Percentiles rank a stretch among this genome's conserved stretches.
Conservation (phyloP, 2,797 vertebrate genomes). For the Rhinichthys osculus region DNA sequence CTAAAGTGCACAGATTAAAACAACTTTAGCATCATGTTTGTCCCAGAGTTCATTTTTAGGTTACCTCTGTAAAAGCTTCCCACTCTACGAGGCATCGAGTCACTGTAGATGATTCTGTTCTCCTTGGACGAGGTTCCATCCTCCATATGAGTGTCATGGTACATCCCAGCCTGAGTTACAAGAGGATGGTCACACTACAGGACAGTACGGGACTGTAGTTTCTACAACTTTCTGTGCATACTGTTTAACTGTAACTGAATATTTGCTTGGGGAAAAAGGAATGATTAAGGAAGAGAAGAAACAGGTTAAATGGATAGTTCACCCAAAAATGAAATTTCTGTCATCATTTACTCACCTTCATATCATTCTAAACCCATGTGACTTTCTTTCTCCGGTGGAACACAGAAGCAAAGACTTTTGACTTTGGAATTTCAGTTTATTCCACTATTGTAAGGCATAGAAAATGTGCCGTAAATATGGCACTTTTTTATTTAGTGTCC, state of each 20-base stretch:
- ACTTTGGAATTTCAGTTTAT: not conserved
- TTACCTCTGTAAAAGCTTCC: slow-evolving; percentile 98
- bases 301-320: slow-evolving; percentile 13
- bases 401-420: not conserved
- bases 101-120: slow-evolving; percentile 95
- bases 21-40: not conserved
- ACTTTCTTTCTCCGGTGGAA: slow-evolving; percentile 23
- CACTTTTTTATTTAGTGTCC: not conserved
- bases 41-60: not conserved
- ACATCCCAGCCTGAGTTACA: slow-evolving; percentile 83
- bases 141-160: slow-evolving; percentile 92
- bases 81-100: slow-evolving; percentile 95
- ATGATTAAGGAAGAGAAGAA: slow-evolving; percentile 20
- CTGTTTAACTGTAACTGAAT: slow-evolving; percentile 45
- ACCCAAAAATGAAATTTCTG: not conserved
- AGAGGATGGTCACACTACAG: slow-evolving; percentile 12
- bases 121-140: slow-evolving; percentile 93
- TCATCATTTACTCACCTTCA: slow-evolving; percentile 6
- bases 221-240: slow-evolving; percentile 29
- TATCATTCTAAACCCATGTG: slow-evolving; percentile 3
- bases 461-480: not conserved
- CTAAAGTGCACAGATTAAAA: not conserved
- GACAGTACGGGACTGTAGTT: not conserved
- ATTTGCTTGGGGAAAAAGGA: slow-evolving; percentile 15
- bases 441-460: not conserved